These are phyloP conservation scores for Rhabdomys pumilio DNA, from an alignment of 2,797 vertebrate genomes.

Conservation along the genomic window DNA sequence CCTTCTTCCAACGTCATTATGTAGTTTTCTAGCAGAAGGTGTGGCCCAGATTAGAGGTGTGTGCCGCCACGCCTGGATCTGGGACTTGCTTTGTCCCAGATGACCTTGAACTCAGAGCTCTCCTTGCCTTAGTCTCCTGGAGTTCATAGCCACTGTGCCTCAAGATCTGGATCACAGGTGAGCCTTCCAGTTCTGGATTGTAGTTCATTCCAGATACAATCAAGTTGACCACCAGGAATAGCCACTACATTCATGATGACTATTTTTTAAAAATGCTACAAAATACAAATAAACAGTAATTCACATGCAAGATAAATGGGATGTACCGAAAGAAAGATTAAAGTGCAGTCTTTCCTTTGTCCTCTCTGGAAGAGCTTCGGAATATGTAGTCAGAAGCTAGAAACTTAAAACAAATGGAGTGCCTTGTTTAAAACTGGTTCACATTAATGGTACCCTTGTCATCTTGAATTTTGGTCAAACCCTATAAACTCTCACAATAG, in stretches of 20 bases:
- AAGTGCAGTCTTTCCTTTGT: not conserved
- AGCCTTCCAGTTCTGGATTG: no score
- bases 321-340: not conserved
- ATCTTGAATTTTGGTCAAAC: not conserved
- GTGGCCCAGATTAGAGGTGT: no score
- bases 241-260: not conserved
- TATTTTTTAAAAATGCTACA: slow-evolving; percentile 52
- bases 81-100: no score
- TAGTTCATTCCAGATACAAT: no score
- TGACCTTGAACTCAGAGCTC: no score
- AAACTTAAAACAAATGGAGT: not conserved
- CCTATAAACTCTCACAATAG: not conserved
- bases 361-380: slow-evolving; percentile 34
- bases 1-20: no score
- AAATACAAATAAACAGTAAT: slow-evolving; percentile 57
- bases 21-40: no score
- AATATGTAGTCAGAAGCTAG: slow-evolving; percentile 7
- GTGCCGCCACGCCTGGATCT: no score
- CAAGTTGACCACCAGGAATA: no score
- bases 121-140: no score
- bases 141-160: no score
- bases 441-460: not conserved
- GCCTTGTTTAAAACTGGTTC: not conserved
- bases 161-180: no score
- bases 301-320: slow-evolving; percentile 34